Conservation (phyloP, 2,888 invertebrate species). For the Sesamia inferens region DNA sequence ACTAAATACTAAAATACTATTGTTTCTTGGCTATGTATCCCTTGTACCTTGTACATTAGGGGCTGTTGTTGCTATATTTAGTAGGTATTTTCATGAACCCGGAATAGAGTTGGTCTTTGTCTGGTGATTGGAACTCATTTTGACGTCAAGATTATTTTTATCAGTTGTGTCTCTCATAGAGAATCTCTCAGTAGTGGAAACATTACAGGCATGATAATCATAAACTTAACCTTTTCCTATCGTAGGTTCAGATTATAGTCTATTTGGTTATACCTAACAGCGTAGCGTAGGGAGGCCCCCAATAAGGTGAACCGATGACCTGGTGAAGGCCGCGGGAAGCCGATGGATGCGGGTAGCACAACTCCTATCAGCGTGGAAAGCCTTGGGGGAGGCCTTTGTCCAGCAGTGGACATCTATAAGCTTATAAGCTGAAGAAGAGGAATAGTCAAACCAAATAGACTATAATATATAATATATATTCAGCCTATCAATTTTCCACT, state of each 20-base stretch:
- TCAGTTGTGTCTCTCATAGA: not conserved
- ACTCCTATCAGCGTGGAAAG: no score
- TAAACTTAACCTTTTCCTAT: not conserved
- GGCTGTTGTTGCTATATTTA: conserved; percentile 27
- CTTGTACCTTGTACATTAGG: conserved; percentile 46
- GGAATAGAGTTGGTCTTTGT: conserved; percentile 24
- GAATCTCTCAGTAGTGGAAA: not conserved
- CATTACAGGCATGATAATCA: not conserved
- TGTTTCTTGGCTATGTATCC: conserved; percentile 57
- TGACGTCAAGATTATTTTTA: not conserved
- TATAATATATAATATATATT: no score
- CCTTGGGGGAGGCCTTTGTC: no score
- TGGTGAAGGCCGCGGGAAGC: not conserved
- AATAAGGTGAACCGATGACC: not conserved
- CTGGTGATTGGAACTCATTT: conserved; percentile 19
- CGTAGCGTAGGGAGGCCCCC: no score
- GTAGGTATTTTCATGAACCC: conserved; percentile 17
- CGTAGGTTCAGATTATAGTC: not conserved
- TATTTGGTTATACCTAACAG: no score
- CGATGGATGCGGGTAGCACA: not conserved
- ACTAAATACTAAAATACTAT: conserved; percentile 73
- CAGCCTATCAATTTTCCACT: no score
- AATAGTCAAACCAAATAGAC: no score
- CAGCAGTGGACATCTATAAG: not conserved
- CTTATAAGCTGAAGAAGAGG: no score